These are phyloP conservation scores for Tragelaphus strepsiceros DNA, from an alignment of 2,113 vertebrate species.

Conservation along the genomic window DNA sequence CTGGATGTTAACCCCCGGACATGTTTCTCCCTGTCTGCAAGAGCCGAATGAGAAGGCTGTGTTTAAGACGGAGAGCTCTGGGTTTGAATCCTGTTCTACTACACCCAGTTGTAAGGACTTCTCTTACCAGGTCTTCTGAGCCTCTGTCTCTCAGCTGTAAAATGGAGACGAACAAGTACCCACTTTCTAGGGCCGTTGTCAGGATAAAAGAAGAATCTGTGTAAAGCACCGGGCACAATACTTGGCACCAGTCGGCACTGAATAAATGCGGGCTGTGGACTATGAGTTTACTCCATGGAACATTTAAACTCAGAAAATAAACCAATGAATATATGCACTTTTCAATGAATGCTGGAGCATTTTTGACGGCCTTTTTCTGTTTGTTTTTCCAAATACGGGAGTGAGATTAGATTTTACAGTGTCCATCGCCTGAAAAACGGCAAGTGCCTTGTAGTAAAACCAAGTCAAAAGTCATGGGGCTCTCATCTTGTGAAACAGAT, in stretches of 20 bases:
- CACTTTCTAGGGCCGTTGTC: neutral
- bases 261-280: neutral
- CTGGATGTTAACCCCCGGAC: neutral
- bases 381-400: neutral
- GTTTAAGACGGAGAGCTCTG: neutral
- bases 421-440: neutral
- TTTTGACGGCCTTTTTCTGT: neutral
- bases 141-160: neutral
- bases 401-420: neutral
- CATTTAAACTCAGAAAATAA: neutral
- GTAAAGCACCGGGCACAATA: neutral
- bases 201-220: neutral
- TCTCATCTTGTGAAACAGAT: neutral
- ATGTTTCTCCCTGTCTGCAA: neutral
- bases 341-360: neutral
- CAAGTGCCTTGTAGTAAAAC: neutral
- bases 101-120: accelerated
- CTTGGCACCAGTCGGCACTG: neutral
- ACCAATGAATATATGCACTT: neutral
- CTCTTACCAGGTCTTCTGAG: neutral
- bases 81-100: neutral
- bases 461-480: neutral
- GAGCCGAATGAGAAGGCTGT: neutral
- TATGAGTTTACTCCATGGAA: neutral
- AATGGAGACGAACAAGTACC: neutral